Base-by-base conservation (phyloP, 2,113 vertebrate species). In the Neolamprologus longior region DNA sequence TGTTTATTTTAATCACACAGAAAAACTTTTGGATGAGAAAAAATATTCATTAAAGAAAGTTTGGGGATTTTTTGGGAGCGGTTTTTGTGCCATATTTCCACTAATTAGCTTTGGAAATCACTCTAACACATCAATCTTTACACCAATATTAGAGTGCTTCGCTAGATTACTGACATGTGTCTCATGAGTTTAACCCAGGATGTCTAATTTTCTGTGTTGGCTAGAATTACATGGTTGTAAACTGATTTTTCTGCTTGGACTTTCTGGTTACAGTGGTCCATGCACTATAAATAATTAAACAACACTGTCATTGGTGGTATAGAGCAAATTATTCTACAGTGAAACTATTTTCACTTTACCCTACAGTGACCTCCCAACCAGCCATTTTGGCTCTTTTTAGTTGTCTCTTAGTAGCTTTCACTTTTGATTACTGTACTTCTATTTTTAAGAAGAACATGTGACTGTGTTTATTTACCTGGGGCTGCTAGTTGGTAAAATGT, bases 181-280 rank as follows among this genome's bases (percentile, higher is more conserved):
- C 26, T 40, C n/a, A 6, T n/a, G 73, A 78, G 45, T n/a, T 19
- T 33, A 78, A 5, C 0, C 26, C 17, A 33, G 73, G 71, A 50
- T 52, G 45, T 78, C 42, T 13, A 2, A 78, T 78, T 58, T 31
- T 45, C 15, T 42, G 33, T 45, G 19, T 45, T 45, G 11, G 80
- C 53, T 81, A 7, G 13, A 57, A 19, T 28, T 81, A n/a, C 54
- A 31, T 42, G 5, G 35, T 5, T 81, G 37, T 9, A 90, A 93
- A 28, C 9, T 19, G 86, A 50, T 52, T 89, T 92, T 94, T 93
- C 92, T 89, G 85, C 63, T 21, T 57, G 42, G n/a, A 66, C 63
- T 84, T 92, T 92, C 88, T 90, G 86, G 45, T 81, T 66, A 13
- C 45, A 21, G 37, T 31, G 50, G 42, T 71, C 54, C 17, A 68